phyloP scores from a whole-genome alignment of 2,888 invertebrate genomes.

The Drosophila yooni region DNA sequence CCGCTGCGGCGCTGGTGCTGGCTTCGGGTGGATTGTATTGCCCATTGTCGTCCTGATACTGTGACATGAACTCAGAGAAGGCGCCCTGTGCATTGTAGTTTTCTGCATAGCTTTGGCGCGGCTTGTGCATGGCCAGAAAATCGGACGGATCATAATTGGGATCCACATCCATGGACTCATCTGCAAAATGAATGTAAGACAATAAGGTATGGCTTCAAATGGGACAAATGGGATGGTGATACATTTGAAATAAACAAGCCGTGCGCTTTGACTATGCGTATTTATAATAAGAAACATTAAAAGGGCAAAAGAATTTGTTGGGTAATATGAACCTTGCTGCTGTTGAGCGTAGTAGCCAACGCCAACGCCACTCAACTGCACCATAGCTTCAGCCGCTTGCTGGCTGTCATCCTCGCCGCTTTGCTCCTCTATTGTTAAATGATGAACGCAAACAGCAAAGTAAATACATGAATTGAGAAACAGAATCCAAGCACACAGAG shows the following conservation, averaged over 20 bases:
- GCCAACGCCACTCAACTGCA: constrained; percentile 89
- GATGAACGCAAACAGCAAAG: constrained; percentile 34
- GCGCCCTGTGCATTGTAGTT: constrained; percentile 47
- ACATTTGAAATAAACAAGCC: constrained; percentile 13
- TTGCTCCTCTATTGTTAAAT: constrained; percentile 81
- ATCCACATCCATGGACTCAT: constrained; percentile 91
- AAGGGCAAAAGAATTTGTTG: constrained; percentile 22
- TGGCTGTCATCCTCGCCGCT: constrained; percentile 88
- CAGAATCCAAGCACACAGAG: constrained; percentile 58
- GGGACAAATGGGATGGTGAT: not conserved
- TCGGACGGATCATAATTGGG: constrained; percentile 95
- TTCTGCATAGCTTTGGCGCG: constrained; percentile 59
- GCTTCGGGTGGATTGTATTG: constrained; percentile 57
- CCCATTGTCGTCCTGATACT: constrained; percentile 68
- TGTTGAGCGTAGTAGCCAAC: constrained; percentile 88
- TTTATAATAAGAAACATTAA: constrained; percentile 19
- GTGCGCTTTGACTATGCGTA: constrained; percentile 24
- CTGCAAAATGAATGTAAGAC: constrained; percentile 80
- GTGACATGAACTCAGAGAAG: constrained; percentile 67
- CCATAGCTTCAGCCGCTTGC: constrained; percentile 92
- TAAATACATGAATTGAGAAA: constrained; percentile 47
- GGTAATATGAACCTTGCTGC: constrained; percentile 83
- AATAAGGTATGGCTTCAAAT: constrained; percentile 1
- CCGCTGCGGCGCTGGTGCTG: constrained; percentile 58
- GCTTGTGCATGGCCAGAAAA: constrained; percentile 88